Evolutionary conservation across 1,140 invertebrate genomes (phyloP).

Genomic region (Drosophila ohnishii): DNA sequence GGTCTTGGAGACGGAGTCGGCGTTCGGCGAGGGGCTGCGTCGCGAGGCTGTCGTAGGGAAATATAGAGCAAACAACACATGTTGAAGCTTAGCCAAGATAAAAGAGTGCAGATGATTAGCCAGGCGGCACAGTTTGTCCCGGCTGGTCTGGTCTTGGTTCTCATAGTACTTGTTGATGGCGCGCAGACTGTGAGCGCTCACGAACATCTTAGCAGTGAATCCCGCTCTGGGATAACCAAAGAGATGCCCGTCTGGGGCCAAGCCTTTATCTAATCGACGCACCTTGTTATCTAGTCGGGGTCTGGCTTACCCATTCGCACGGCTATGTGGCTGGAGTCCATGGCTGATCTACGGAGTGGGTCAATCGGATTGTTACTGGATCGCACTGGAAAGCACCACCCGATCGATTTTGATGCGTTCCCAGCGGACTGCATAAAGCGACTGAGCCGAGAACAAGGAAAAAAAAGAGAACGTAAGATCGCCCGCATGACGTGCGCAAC

Average conservation of each 20-base stretch:
- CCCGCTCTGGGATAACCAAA: background rate
- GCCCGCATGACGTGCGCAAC: constrained; percentile 27
- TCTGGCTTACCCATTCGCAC: constrained; percentile 38
- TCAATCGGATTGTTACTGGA: constrained; percentile 41
- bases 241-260: background rate
- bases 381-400: constrained; percentile 57
- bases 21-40: constrained; percentile 6
- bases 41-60: constrained; percentile 36
- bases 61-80: constrained; percentile 61
- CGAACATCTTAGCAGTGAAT: constrained; percentile 20
- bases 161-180: constrained; percentile 39
- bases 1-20: background rate
- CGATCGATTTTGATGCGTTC: constrained; percentile 31
- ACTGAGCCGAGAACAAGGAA: constrained; percentile 36
- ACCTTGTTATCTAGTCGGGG: constrained; percentile 7
- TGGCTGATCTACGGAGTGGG: constrained; percentile 12
- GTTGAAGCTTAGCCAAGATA: constrained; percentile 49
- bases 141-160: constrained; percentile 25
- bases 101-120: constrained; percentile 51
- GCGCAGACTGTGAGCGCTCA: constrained; percentile 20
- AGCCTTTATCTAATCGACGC: constrained; percentile 34
- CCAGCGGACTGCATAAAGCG: constrained; percentile 29
- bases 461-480: constrained; percentile 1
- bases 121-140: constrained; percentile 39
- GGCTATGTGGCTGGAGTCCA: constrained; percentile 41